Evolutionary conservation across 2,888 invertebrate genomes (phyloP).

Genomic region (Eupsilia transversa): DNA sequence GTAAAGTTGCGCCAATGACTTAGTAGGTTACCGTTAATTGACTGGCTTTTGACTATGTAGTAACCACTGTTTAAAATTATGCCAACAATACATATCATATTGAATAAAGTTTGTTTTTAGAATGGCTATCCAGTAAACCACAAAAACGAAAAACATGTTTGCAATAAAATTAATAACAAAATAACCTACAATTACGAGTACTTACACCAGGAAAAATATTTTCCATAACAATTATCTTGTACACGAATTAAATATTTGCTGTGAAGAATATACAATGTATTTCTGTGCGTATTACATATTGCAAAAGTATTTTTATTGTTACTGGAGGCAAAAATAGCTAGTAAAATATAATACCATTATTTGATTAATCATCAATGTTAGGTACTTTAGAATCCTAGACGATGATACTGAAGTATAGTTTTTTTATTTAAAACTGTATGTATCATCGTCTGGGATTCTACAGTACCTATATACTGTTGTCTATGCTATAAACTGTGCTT

Average conservation of each 20-base stretch:
- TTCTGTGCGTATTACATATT: neutral
- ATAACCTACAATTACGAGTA: neutral
- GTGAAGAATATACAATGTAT: neutral
- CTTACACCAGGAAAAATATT: neutral
- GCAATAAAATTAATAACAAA: neutral
- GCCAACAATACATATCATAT: neutral
- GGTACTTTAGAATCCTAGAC: neutral
- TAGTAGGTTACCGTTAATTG: neutral
- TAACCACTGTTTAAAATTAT: constrained; percentile 6
- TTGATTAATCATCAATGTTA: neutral
- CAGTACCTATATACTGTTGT: no score
- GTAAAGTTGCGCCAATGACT: neutral
- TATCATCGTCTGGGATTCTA: no score
- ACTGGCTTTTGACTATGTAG: neutral
- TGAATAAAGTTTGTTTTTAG: neutral
- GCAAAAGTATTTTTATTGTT: constrained; percentile 5
- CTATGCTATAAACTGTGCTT: neutral
- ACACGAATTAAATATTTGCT: neutral
- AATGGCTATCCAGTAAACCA: neutral
- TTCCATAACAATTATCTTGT: constrained; percentile 1
- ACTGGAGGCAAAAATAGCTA: neutral
- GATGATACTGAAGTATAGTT: neutral
- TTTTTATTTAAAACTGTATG: no score
- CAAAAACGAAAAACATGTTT: neutral
- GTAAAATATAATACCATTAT: neutral